phyloP scores from a whole-genome alignment of 2,888 invertebrate species.

The Argyresthia goedartella region DNA sequence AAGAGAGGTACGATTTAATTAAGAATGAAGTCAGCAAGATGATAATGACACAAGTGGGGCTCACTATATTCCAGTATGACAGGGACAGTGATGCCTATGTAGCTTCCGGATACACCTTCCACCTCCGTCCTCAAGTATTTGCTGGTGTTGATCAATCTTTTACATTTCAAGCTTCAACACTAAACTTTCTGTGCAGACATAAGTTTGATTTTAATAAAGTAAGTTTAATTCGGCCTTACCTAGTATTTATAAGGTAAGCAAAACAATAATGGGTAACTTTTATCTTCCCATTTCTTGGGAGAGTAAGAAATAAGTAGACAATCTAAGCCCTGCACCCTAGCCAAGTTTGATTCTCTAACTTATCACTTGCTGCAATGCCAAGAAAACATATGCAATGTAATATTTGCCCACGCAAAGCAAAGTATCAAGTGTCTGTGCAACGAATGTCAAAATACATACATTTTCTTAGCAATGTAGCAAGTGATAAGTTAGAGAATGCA shows the following conservation, averaged over 20 bases:
- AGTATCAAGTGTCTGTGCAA: too few relatives aligned
- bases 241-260: background rate
- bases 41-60: conserved; percentile 77
- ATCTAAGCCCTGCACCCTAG: too few relatives aligned
- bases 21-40: conserved; percentile 53
- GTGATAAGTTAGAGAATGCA: too few relatives aligned
- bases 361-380: too few relatives aligned
- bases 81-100: conserved; percentile 69
- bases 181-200: conserved; percentile 74
- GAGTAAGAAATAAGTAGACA: too few relatives aligned
- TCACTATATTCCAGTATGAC: conserved; percentile 74
- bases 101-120: conserved; percentile 76
- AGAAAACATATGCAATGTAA: too few relatives aligned
- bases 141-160: conserved; percentile 72
- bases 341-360: too few relatives aligned
- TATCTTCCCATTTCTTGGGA: background rate
- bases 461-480: too few relatives aligned
- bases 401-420: too few relatives aligned
- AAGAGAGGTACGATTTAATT: conserved; percentile 45
- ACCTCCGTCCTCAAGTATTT: conserved; percentile 75
- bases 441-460: too few relatives aligned
- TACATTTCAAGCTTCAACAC: conserved; percentile 73
- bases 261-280: background rate
- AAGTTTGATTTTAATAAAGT: conserved; percentile 85
- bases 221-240: conserved; percentile 15